A percentile compares a stretch with the other conserved stretches of the same genome.
These are phyloP conservation scores for Macrophya annulata DNA, from an alignment of 2,888 invertebrate genomes.

Conservation along the genomic window DNA sequence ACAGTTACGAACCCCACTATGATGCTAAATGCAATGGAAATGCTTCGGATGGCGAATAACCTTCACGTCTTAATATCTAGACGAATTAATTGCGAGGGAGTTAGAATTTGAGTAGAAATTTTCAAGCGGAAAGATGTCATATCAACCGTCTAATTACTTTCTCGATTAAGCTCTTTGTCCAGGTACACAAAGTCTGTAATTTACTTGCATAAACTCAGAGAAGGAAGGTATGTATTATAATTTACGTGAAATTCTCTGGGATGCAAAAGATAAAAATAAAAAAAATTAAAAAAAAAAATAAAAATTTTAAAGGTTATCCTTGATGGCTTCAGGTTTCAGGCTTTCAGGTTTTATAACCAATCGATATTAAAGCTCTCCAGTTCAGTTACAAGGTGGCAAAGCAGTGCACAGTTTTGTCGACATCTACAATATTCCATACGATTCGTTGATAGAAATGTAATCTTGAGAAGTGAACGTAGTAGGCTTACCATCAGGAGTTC, in stretches of 20 bases:
- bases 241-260: not conserved
- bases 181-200: not conserved
- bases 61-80: not conserved
- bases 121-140: not conserved
- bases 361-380: constrained; percentile 1
- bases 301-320: not conserved
- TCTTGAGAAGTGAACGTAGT: constrained; percentile 13
- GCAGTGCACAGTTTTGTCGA: constrained; percentile 30
- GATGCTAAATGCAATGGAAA: not conserved
- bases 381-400: not conserved
- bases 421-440: constrained; percentile 6
- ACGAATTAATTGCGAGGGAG: not conserved
- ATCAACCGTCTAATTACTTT: constrained; percentile 7
- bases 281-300: not conserved
- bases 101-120: not conserved
- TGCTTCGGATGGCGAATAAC: not conserved
- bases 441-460: constrained; percentile 27
- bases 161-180: not conserved
- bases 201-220: not conserved
- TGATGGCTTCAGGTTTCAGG: not conserved
- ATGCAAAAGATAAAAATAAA: not conserved
- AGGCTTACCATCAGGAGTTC: constrained; percentile 44
- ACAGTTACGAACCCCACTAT: not conserved
- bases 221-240: not conserved
- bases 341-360: not conserved